Evolutionary conservation across 2,113 vertebrate species (phyloP).

Genomic region (Aptenodytes patagonicus): DNA sequence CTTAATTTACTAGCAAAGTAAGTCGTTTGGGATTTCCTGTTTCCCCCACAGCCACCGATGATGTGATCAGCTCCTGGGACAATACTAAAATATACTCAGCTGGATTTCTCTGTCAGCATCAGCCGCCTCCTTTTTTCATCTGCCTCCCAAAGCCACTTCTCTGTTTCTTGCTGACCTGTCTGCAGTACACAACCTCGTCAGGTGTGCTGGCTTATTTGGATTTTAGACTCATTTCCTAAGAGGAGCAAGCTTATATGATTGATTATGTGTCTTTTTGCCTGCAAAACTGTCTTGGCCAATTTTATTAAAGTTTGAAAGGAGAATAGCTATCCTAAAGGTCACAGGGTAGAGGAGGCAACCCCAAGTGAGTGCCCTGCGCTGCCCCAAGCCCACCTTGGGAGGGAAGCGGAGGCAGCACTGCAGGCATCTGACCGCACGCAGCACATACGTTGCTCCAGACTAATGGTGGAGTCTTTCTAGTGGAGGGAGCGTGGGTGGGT

Average conservation of each 20-base stretch:
- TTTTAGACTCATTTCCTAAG: not conserved
- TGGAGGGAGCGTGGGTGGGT: not conserved
- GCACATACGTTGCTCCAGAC: accelerated
- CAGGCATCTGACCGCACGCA: not conserved
- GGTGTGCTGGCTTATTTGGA: not conserved
- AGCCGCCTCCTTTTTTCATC: not conserved
- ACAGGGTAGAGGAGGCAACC: not conserved
- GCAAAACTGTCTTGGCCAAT: not conserved
- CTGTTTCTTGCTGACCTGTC: not conserved
- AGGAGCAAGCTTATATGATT: not conserved
- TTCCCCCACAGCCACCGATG: not conserved
- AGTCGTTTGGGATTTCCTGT: not conserved
- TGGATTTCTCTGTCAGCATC: not conserved
- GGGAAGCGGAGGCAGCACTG: not conserved
- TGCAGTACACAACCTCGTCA: not conserved
- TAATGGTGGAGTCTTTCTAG: not conserved
- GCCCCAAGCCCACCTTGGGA: not conserved
- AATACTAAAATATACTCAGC: not conserved
- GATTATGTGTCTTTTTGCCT: not conserved
- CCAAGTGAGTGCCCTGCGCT: accelerated
- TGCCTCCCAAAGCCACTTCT: not conserved
- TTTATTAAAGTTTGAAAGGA: not conserved
- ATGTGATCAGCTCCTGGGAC: not conserved
- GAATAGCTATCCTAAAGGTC: not conserved
- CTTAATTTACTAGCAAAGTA: constrained; percentile 1